Evolutionary conservation across 2,797 vertebrate species (phyloP), one percentile per base, ranked within the genome.

Genomic region (Nannoperca obscura): DNA sequence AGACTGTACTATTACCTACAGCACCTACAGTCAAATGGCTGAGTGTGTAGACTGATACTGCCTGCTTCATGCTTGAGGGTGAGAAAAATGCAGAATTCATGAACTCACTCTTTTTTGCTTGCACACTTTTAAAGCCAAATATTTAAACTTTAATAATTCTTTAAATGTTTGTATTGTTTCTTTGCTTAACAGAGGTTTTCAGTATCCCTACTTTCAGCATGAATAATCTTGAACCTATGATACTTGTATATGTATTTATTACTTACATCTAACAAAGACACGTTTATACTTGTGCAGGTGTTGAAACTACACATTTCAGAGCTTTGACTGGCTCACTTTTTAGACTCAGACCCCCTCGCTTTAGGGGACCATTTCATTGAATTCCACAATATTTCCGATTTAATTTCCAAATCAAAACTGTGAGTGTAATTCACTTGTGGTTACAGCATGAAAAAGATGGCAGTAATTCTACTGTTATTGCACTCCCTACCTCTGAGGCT

Each of bases 321-420:
- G 59, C 74, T 58, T 61, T 44, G 0, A 38, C n/a, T 40, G 34
- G 22, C 58, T 72, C 27, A 9, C 40, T 74, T 71, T 59, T n/a
- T 22, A 71, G 27, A 50, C 46, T 15, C 32, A 69, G 44, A 65
- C 59, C 15, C 54, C 11, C 2, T 66, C 38, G 65, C 73, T 81
- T 65, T 42, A 3, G 53, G 71, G 58, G 24, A 62, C 2, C 30
- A 30, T 78, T 86, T 72, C 8, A 69, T 72, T 80, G 46, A 80
- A 71, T 66, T 80, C 76, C 38, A 74, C 54, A 63, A 70, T 66
- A 68, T 82, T 76, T 69, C 46, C 27, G 64, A 80, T 84, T 84
- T 71, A 60, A 84, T 85, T 84, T 76, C 22, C 53, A 71, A 86
- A 82, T 77, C n/a, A 57, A 69, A 83, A 74, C 68, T 53, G 42